Evolutionary conservation across 2,888 invertebrate genomes (phyloP), one percentile per base, ranked within the genome.

Genomic region (Bhutanitis thaidina): DNA sequence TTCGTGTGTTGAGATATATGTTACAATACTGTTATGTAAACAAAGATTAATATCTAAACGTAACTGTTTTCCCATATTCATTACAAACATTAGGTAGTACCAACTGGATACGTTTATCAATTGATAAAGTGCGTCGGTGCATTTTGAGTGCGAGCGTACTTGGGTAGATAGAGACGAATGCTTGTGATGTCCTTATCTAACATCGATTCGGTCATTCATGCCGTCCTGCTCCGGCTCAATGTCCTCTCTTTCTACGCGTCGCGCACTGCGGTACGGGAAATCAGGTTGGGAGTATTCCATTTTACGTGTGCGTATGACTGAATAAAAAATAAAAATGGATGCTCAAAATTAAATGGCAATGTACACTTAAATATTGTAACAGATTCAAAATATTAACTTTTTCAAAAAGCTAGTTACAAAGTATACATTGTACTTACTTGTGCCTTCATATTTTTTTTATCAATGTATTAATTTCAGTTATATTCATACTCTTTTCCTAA

Each of bases 121-220:
- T 51, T 58, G 58, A 56, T 58, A 55, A 48, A 51, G 40, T 20
- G 37, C 41, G 39, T 64, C 60, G 64, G 88, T 89, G 80, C 87
- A 77, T 73, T 74, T 60, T 68, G 45, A 61, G 88, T 85, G 66
- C 88, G 64, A 38, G 57, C 61, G 89, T 65, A 88, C 89, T 59
- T 66, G 62, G 50, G 59, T 43, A 36, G 76, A 80, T 56, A 37
- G 77, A 68, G 77, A 86, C 44, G 54, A 65, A 43, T 8, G 35
- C 58, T 47, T 36, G 62, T 38, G 43, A n/a, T 38, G 13, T 30
- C 10, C 44, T 36, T 20, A 25, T 56, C 39, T 39, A 32, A 56
- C 56, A 58, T 57, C 54, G 59, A 59, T 59, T 57, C 52, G 53
- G 54, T 47, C 45, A 46, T 30, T 13, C 36, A 9, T 15, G 40